These are phyloP conservation scores for Lepidocyrtoides sp. DNA, from an alignment of 2,888 invertebrate genomes.

Conservation along the genomic window DNA sequence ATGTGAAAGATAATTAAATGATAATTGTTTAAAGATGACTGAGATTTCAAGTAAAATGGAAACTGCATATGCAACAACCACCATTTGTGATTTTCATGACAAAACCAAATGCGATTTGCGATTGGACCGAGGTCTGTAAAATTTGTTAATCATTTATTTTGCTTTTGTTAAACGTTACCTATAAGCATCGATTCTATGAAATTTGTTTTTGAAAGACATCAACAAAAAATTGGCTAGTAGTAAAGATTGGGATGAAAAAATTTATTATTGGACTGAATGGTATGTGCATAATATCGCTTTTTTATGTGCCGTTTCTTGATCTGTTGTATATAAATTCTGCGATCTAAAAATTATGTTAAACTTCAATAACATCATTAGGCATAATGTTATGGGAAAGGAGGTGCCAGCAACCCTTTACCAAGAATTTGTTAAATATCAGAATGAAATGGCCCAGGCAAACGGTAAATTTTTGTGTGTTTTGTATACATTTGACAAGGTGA, in stretches of 20 bases:
- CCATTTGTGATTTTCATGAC: conserved; percentile 66
- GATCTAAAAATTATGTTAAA: too few relatives aligned
- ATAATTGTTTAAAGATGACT: conserved; percentile 44
- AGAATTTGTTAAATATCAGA: conserved; percentile 70
- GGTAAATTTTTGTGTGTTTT: too few relatives aligned
- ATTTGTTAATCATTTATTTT: too few relatives aligned
- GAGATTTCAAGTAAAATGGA: conserved; percentile 66
- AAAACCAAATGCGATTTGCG: conserved; percentile 69
- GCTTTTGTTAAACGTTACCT: too few relatives aligned
- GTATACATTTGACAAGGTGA: too few relatives aligned
- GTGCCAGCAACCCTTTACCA: conserved; percentile 70
- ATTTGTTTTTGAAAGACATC: conserved; percentile 78
- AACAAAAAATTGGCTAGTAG: conserved; percentile 80
- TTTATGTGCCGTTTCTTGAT: too few relatives aligned
- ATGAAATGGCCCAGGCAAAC: conserved; percentile 75
- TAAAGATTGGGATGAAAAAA: conserved; percentile 85
- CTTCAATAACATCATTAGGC: too few relatives aligned
- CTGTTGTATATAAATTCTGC: too few relatives aligned
- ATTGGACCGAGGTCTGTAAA: conserved; percentile 50
- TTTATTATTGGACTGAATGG: conserved; percentile 85
- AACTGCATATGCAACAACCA: conserved; percentile 60
- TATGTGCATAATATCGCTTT: conserved; percentile 52
- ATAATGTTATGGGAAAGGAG: conserved; percentile 74
- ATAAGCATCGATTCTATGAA: not conserved
- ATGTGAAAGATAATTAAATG: too few relatives aligned